These are phyloP conservation scores for Drosophila stalkeri DNA, from an alignment of 2,888 invertebrate species.

Conservation along the genomic window DNA sequence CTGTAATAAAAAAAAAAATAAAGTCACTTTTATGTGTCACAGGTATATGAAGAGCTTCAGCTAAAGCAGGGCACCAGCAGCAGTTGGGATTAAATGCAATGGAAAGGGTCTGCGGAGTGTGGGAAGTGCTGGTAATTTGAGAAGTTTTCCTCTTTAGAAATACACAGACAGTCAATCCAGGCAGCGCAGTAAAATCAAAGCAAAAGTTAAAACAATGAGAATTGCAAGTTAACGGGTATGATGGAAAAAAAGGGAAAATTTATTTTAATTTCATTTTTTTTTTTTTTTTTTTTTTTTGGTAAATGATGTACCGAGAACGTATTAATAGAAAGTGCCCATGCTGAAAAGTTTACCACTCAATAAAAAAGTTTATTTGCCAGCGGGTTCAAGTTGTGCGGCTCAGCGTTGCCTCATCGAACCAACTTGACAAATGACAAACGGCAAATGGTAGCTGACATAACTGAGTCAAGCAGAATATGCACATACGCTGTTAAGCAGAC, in stretches of 20 bases:
- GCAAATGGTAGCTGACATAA: slow-evolving; percentile 7
- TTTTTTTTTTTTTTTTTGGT: slow-evolving; percentile 20
- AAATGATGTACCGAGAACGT: slow-evolving; percentile 52
- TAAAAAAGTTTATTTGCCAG: slow-evolving; percentile 61
- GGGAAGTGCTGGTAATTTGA: neutral
- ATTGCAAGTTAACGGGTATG: slow-evolving; percentile 41
- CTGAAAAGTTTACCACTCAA: slow-evolving; percentile 64
- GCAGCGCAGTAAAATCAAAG: slow-evolving; percentile 61
- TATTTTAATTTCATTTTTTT: neutral
- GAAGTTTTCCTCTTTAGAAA: slow-evolving; percentile 30
- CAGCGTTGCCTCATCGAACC: slow-evolving; percentile 5
- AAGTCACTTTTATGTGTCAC: slow-evolving; percentile 55
- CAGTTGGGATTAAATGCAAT: neutral
- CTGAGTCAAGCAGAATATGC: slow-evolving; percentile 18
- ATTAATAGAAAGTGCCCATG: slow-evolving; percentile 67
- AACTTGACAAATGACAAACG: slow-evolving; percentile 59
- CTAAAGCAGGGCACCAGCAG: neutral
- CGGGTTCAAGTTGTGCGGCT: slow-evolving; percentile 39
- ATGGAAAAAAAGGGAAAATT: neutral
- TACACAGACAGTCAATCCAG: slow-evolving; percentile 54
- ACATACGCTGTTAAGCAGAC: slow-evolving; percentile 14
- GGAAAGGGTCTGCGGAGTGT: neutral
- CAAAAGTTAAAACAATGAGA: slow-evolving; percentile 66
- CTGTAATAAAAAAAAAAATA: slow-evolving; percentile 58
- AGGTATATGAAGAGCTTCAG: slow-evolving; percentile 28